Conservation (phyloP, 2,113 vertebrate genomes). For the Etheostoma spectabile region DNA sequence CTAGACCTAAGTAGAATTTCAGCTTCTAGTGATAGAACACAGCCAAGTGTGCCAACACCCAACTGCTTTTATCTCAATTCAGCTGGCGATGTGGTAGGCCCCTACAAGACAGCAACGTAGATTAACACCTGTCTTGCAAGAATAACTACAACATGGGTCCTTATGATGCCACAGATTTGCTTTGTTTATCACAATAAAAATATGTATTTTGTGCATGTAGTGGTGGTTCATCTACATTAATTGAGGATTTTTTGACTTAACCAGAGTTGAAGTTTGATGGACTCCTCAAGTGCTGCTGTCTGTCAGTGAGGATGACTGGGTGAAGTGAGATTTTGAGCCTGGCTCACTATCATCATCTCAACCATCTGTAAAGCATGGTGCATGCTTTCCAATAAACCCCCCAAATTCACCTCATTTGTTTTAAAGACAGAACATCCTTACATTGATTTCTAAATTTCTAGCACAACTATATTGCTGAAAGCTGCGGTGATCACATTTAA, state of each 20-base stretch:
- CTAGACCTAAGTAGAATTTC: background rate
- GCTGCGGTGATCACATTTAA: constrained; percentile 16
- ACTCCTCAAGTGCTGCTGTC: background rate
- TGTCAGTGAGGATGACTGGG: too few relatives aligned
- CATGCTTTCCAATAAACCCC: background rate
- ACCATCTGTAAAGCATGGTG: background rate
- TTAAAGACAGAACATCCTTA: background rate
- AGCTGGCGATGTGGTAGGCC: background rate
- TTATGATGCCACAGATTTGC: background rate
- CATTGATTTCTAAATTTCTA: background rate
- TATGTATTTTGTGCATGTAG: background rate
- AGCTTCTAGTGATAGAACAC: background rate
- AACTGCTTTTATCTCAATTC: background rate
- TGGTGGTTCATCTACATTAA: background rate
- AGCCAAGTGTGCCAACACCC: background rate
- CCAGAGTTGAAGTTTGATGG: background rate
- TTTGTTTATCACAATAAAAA: background rate
- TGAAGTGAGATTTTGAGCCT: background rate
- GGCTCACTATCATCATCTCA: background rate
- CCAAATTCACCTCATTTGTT: background rate
- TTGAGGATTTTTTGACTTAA: background rate
- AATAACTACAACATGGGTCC: background rate
- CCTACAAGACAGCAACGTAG: background rate
- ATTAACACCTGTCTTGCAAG: background rate
- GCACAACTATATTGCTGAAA: background rate